Percentiles rank a stretch among this genome's conserved stretches.
Evolutionary conservation across 2,888 invertebrate species (phyloP).

Genomic region (Hypomecis punctinalis): DNA sequence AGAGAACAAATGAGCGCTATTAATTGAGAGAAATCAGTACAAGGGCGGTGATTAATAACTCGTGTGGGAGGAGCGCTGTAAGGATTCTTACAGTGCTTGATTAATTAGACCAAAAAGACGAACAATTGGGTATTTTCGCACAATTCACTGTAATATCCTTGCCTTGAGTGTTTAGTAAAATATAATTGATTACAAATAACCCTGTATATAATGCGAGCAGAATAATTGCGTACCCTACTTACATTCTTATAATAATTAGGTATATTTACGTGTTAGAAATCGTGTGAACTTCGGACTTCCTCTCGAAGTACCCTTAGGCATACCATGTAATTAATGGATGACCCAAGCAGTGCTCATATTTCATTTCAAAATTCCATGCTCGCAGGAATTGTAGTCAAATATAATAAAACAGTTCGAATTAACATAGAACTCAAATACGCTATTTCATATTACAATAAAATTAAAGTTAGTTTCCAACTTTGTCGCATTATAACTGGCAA

Average conservation of each 20-base stretch:
- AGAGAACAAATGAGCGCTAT: slow-evolving; percentile 24
- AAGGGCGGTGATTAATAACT: slow-evolving; percentile 26
- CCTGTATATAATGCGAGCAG: no score
- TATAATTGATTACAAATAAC: no score
- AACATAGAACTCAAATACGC: neutral
- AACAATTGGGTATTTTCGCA: neutral
- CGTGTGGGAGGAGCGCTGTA: slow-evolving; percentile 2
- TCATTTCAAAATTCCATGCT: no score
- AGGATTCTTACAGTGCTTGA: slow-evolving; percentile 8
- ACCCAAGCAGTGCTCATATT: no score
- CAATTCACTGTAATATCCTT: no score
- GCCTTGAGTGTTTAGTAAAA: no score
- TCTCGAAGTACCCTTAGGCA: no score
- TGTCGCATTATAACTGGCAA: neutral
- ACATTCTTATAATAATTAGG: no score
- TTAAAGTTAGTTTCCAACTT: neutral
- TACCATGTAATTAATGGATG: no score
- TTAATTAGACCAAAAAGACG: slow-evolving; percentile 1
- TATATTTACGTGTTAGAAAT: no score
- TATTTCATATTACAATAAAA: slow-evolving; percentile 1
- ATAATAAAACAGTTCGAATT: neutral
- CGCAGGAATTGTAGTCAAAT: neutral
- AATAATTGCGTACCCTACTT: no score
- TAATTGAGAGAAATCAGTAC: slow-evolving; percentile 30
- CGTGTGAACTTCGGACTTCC: no score